These are phyloP conservation scores for Mobula birostris DNA, from an alignment of 2,113 vertebrate species.

Conservation along the genomic window DNA sequence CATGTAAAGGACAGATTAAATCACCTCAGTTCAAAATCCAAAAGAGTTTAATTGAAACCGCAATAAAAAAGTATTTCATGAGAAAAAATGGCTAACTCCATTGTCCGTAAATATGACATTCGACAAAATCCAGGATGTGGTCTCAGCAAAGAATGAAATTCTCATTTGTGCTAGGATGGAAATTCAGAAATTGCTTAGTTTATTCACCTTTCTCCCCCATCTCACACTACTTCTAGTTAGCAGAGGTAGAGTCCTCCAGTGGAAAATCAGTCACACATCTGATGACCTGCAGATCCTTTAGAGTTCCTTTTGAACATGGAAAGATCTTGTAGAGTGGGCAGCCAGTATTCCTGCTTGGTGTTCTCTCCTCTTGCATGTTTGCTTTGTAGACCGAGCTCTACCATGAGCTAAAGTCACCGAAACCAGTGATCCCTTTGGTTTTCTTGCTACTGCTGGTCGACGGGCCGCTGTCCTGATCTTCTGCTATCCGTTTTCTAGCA, in stretches of 20 bases:
- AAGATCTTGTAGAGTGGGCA: no score
- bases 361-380: background rate
- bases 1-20: background rate
- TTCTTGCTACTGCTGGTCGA: conserved; percentile 72
- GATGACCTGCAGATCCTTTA: background rate
- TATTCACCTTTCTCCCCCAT: background rate
- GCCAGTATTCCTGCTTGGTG: background rate
- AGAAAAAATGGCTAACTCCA: background rate
- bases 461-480: conserved; percentile 58
- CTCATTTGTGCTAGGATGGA: background rate
- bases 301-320: background rate
- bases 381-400: conserved; percentile 50
- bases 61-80: background rate
- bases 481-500: conserved; percentile 68
- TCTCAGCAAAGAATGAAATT: background rate
- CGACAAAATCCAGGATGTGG: background rate
- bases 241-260: no score
- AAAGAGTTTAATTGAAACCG: background rate
- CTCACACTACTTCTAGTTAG: background rate
- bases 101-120: background rate
- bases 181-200: background rate
- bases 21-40: background rate
- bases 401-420: conserved; percentile 94
- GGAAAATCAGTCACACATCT: conserved; percentile 16
- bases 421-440: conserved; percentile 65